Evolutionary conservation across 2,797 vertebrate species (phyloP).

Genomic region (Ceyx erithaca): DNA sequence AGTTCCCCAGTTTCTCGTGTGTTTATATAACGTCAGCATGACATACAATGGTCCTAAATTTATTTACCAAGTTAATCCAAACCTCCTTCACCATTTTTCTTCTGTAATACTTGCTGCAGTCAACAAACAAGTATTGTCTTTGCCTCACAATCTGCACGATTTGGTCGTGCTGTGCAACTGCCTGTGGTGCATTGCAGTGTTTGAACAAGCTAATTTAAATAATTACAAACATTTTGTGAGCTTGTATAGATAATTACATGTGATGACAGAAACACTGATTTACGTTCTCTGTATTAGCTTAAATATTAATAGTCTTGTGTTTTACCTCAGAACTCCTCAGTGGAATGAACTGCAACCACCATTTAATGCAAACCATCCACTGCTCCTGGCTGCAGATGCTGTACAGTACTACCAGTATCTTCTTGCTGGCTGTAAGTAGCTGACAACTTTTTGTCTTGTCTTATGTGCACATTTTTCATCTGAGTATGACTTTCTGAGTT

Average conservation of each 20-base stretch:
- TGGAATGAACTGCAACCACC: conserved; percentile 98
- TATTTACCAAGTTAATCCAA: conserved; percentile 31
- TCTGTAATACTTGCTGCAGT: not conserved
- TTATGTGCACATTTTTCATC: not conserved
- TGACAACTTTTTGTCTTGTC: conserved; percentile 37
- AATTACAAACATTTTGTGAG: conserved; percentile 74
- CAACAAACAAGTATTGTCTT: conserved; percentile 28
- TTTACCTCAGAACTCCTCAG: conserved; percentile 90
- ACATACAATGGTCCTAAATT: not conserved
- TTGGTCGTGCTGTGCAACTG: conserved; percentile 44
- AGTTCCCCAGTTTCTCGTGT: conserved; percentile 5
- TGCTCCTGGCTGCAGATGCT: conserved; percentile 93
- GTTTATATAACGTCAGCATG: conserved; percentile 50
- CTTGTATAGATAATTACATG: conserved; percentile 75
- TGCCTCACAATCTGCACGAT: not conserved
- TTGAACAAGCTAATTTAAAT: conserved; percentile 76
- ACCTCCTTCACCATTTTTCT: not conserved
- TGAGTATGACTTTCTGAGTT: not conserved
- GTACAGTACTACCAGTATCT: conserved; percentile 95
- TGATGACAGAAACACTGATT: conserved; percentile 77
- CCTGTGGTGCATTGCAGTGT: conserved; percentile 62
- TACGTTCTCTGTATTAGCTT: conserved; percentile 71
- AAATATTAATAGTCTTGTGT: conserved; percentile 80
- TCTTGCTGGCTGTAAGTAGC: conserved; percentile 89
- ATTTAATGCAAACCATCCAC: conserved; percentile 93